Evolutionary conservation across 2,797 vertebrate genomes (phyloP).

Genomic region (Aphelocoma californica): DNA sequence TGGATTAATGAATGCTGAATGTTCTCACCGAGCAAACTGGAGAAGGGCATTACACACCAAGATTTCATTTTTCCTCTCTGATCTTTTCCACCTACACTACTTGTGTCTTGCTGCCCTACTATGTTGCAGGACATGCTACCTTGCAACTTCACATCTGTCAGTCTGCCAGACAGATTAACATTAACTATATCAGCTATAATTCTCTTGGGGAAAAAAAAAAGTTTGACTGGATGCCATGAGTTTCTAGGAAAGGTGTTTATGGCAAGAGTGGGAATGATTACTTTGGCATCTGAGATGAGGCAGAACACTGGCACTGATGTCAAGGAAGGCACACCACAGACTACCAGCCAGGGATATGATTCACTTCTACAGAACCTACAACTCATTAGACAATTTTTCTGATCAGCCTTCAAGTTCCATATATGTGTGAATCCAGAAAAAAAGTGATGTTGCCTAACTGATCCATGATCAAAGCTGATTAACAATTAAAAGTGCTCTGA

Average conservation of each 20-base stretch:
- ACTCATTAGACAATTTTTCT: neutral
- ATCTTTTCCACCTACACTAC: neutral
- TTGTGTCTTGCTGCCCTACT: neutral
- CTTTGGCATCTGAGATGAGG: neutral
- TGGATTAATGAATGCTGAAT: slow-evolving; percentile 16
- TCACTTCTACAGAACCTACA: neutral
- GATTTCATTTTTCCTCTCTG: neutral
- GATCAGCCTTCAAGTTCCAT: neutral
- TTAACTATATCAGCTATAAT: neutral
- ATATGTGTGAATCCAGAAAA: neutral
- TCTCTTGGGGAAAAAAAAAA: neutral
- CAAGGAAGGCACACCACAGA: neutral
- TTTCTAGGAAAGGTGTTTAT: neutral
- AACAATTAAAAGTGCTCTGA: neutral
- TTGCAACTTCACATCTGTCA: neutral
- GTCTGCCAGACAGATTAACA: neutral
- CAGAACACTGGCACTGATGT: neutral
- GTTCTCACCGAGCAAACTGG: neutral
- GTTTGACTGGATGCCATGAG: neutral
- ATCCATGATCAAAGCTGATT: neutral
- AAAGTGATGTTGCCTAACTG: neutral
- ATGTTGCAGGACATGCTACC: neutral
- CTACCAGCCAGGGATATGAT: neutral
- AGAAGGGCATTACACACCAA: neutral
- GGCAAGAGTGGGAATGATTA: neutral